Base-by-base conservation (phyloP, 1,140 invertebrate genomes). In the Teleopsis dalmanni region DNA sequence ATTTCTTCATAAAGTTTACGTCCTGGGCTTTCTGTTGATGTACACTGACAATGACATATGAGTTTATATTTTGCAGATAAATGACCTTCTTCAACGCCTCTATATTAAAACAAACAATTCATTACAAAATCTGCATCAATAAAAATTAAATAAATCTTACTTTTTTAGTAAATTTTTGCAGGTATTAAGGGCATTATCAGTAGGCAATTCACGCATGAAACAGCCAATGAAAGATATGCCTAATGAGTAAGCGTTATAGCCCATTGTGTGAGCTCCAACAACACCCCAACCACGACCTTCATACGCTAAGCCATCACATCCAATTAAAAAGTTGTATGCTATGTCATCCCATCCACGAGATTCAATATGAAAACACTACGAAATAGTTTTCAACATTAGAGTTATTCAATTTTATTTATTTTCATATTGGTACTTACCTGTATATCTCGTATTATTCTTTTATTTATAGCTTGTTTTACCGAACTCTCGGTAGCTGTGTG, bases 141-240 rank as follows among this genome's bases (percentile, higher is more conserved):
- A 3, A 7, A 34, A 34, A 18, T 21, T 18, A 8, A 10, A 19
- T 21, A 13, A 8, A 10, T 50, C 31, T 14, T 45, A 55, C 53
- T 27, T 50, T 5, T 60, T 52, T 23, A 77, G 57, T 4, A 77
- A 55, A 46, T 60, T 57, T 45, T 69, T 59, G 14, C 66, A 69
- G 47, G 63, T 61, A 23, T 57, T 56, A 3, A 75, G 16, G 0
- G 70, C 69, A 21, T 48, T 50, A 18, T 48, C 8, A 2, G 65
- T 58, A n/a, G 72, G 72, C 26, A 70, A 45, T 11, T 70, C 61
- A 19, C 69, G 62, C 51, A 72, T 72, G 43, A 76, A 81, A 41
- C 72, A 73, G 0, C 84, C 84, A 49, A 86, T 78, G 35, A 87
- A 79, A 26, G 74, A 76, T 35, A 85, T 73, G 29, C 81, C 82